Percentiles rank a stretch among this genome's conserved stretches.
phyloP scores from a whole-genome alignment of 2,888 invertebrate species.

The Philhelius pedissequus region DNA sequence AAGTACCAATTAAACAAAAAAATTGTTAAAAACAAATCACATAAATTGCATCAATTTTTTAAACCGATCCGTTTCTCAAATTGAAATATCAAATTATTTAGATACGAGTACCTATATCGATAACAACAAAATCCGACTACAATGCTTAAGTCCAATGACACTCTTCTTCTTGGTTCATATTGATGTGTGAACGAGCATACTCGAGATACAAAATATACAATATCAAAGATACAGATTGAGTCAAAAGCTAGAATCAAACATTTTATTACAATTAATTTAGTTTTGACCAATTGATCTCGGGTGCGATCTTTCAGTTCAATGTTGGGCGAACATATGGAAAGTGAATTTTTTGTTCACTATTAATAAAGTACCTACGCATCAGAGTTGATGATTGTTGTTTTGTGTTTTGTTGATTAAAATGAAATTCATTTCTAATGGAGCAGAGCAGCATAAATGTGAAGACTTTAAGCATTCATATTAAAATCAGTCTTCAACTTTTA shows the following conservation, averaged over 20 bases:
- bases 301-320: slow-evolving; percentile 60
- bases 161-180: slow-evolving; percentile 26
- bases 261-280: slow-evolving; percentile 65
- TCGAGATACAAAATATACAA: background rate
- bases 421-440: background rate
- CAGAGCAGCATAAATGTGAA: background rate
- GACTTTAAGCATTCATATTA: background rate
- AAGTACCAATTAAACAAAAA: background rate
- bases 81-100: background rate
- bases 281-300: slow-evolving; percentile 63
- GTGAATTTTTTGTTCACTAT: slow-evolving; percentile 22
- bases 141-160: slow-evolving; percentile 33
- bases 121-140: background rate
- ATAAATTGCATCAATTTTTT: background rate
- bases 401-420: background rate
- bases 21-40: background rate
- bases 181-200: slow-evolving; percentile 49
- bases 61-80: background rate
- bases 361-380: background rate
- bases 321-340: slow-evolving; percentile 21
- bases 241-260: slow-evolving; percentile 27
- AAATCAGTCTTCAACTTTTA: background rate
- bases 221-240: slow-evolving; percentile 17
- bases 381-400: background rate
- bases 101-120: too few species aligned